phyloP scores from a whole-genome alignment of 2,888 invertebrate species.

The Polymixis lichenea region DNA sequence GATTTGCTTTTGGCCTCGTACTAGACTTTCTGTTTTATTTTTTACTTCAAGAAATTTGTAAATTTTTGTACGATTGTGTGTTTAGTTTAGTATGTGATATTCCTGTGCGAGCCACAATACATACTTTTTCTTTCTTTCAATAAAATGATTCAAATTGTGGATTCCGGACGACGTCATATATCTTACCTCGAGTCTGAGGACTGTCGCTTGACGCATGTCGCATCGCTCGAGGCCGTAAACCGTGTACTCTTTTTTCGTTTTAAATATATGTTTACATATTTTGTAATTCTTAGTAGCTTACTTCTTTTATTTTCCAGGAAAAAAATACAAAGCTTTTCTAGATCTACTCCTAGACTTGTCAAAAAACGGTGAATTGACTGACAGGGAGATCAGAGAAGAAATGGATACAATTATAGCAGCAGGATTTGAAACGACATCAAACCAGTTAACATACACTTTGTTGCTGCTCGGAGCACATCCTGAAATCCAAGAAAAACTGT shows the following conservation, averaged over 20 bases:
- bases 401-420: constrained; percentile 23
- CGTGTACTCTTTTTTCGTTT: neutral
- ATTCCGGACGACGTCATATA: no score
- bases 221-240: neutral
- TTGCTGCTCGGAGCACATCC: constrained; percentile 9
- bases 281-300: neutral
- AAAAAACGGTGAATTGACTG: constrained; percentile 14
- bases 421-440: constrained; percentile 29
- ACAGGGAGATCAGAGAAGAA: constrained; percentile 24
- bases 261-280: neutral
- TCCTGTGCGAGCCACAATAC: no score
- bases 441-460: constrained; percentile 20
- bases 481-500: constrained; percentile 21
- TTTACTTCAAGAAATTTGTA: no score
- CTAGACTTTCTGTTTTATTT: no score
- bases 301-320: neutral
- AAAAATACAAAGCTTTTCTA: constrained; percentile 21
- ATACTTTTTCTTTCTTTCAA: no score
- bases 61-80: no score
- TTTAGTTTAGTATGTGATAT: no score
- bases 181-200: neutral
- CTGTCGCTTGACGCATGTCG: neutral
- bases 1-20: no score
- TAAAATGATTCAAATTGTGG: no score
- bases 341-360: constrained; percentile 25